Percentiles rank a stretch among this genome's conserved stretches.
Conservation (phyloP, 2,888 invertebrate genomes). For the Omphaloscelis lunosa region DNA sequence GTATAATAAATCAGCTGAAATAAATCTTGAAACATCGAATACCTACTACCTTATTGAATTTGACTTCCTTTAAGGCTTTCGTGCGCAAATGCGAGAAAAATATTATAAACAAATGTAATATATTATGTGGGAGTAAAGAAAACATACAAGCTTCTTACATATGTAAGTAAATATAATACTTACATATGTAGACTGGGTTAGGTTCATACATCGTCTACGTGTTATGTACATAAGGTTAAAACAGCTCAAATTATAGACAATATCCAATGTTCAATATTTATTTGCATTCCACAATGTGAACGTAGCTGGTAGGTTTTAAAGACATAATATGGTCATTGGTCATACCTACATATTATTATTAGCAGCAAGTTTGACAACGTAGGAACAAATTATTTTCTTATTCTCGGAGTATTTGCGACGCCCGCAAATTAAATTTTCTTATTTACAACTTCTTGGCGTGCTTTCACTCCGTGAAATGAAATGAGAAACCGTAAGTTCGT, state of each 20-base stretch:
- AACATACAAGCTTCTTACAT: conserved; percentile 7
- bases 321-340: background rate
- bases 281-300: too few relatives aligned
- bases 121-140: conserved; percentile 13
- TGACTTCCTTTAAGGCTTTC: conserved; percentile 14
- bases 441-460: conserved; percentile 17
- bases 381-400: background rate
- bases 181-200: too few relatives aligned
- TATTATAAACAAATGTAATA: conserved; percentile 34
- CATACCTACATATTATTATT: background rate
- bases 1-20: conserved; percentile 16
- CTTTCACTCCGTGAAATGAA: conserved; percentile 29
- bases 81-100: conserved; percentile 27
- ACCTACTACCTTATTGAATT: conserved; percentile 24
- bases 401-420: background rate
- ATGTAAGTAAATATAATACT: background rate
- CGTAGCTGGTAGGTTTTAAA: background rate
- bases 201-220: too few relatives aligned
- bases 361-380: background rate
- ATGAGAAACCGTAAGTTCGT: conserved; percentile 39
- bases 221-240: background rate
- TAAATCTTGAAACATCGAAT: conserved; percentile 4
- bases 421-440: conserved; percentile 28
- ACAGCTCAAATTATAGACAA: background rate
- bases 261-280: too few relatives aligned